These are phyloP conservation scores for Rhogogaster chlorosoma DNA, from an alignment of 2,888 invertebrate genomes.

Conservation along the genomic window DNA sequence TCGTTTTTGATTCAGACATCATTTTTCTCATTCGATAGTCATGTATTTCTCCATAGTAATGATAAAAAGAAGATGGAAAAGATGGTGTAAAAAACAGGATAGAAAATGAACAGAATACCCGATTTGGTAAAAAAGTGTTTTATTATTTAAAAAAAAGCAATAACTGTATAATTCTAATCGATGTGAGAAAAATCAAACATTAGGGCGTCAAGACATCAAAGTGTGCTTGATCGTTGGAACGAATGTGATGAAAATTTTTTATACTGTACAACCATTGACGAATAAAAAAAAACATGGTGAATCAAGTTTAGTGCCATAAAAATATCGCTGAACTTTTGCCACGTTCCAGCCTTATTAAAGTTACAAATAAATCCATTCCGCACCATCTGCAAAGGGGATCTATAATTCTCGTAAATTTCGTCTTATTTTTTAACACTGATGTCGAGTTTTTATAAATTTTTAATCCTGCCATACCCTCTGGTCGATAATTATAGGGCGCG, in stretches of 20 bases:
- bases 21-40: background rate
- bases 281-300: background rate
- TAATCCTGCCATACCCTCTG: background rate
- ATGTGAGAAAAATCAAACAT: background rate
- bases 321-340: background rate
- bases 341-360: background rate
- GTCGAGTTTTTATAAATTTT: background rate
- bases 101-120: background rate
- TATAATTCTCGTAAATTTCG: background rate
- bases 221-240: background rate
- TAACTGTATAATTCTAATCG: background rate
- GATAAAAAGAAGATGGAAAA: background rate
- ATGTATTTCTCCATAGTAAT: background rate
- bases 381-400: background rate
- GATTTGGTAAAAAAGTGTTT: background rate
- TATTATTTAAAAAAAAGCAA: background rate
- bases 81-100: background rate
- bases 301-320: background rate
- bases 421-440: background rate
- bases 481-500: slow-evolving; percentile 17
- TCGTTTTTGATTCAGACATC: background rate
- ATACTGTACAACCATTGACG: background rate
- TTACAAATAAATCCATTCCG: background rate
- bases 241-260: background rate
- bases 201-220: background rate